phyloP scores from a whole-genome alignment of 2,888 invertebrate genomes.

The Drosophila mimica region DNA sequence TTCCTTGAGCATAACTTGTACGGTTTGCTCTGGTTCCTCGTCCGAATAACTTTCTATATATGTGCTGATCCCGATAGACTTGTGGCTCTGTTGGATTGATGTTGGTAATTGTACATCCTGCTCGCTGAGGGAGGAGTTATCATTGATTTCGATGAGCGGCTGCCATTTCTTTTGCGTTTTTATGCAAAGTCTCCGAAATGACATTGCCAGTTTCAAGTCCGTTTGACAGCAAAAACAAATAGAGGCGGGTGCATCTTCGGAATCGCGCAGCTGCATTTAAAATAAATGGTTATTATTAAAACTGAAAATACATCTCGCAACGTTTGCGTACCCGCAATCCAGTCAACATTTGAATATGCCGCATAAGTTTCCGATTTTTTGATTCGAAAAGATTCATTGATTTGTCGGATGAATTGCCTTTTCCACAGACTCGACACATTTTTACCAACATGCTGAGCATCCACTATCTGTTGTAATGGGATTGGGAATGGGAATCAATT shows the following conservation, averaged over 20 bases:
- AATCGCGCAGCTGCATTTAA: slow-evolving; percentile 29
- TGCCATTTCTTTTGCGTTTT: slow-evolving; percentile 62
- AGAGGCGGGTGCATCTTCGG: slow-evolving; percentile 32
- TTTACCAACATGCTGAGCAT: slow-evolving; percentile 37
- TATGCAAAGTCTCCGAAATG: slow-evolving; percentile 57
- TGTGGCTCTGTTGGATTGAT: neutral
- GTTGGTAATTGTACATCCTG: slow-evolving; percentile 5
- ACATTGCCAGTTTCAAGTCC: slow-evolving; percentile 52
- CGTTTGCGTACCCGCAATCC: slow-evolving; percentile 45
- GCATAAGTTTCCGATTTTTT: slow-evolving; percentile 39
- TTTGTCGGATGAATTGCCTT: slow-evolving; percentile 32
- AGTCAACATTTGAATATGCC: slow-evolving; percentile 55
- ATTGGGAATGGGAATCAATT: slow-evolving; percentile 12
- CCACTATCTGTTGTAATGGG: slow-evolving; percentile 4
- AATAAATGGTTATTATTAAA: neutral
- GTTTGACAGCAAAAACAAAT: slow-evolving; percentile 65
- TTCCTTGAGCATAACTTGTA: slow-evolving; percentile 54
- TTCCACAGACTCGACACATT: slow-evolving; percentile 58
- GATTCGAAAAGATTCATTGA: slow-evolving; percentile 48
- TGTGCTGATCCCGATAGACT: slow-evolving; percentile 1
- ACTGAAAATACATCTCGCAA: neutral
- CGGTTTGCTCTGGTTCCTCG: slow-evolving; percentile 36
- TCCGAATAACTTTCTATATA: slow-evolving; percentile 24
- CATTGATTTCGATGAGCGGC: neutral
- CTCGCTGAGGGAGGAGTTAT: slow-evolving; percentile 35